Conservation (phyloP, 2,888 invertebrate species). For the Odontocerum albicorne region DNA sequence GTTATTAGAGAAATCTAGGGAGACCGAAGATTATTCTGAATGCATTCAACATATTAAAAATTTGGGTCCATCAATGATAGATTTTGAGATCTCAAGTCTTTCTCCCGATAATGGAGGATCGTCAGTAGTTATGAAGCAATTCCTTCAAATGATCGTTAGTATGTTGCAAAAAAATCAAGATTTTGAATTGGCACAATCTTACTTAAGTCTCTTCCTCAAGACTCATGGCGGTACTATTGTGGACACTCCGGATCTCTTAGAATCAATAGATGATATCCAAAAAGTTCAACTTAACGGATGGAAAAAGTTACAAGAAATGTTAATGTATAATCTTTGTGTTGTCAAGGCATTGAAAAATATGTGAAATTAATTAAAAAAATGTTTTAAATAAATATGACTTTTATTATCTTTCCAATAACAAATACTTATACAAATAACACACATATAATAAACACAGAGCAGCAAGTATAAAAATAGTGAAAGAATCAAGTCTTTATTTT, state of each 20-base stretch:
- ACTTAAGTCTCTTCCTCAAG: slow-evolving; percentile 85
- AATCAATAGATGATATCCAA: slow-evolving; percentile 59
- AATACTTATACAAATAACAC: slow-evolving; percentile 14
- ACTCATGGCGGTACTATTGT: slow-evolving; percentile 67
- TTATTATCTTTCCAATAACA: slow-evolving; percentile 13
- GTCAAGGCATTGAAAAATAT: slow-evolving; percentile 73
- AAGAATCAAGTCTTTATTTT: not conserved
- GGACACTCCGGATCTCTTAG: slow-evolving; percentile 56
- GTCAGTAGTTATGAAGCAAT: slow-evolving; percentile 70
- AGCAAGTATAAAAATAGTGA: slow-evolving; percentile 4
- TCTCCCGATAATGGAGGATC: slow-evolving; percentile 75
- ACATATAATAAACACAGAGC: slow-evolving; percentile 1
- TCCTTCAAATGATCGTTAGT: slow-evolving; percentile 70
- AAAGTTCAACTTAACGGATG: slow-evolving; percentile 63
- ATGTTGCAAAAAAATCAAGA: slow-evolving; percentile 75
- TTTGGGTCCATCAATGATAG: slow-evolving; percentile 81
- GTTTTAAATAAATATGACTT: slow-evolving; percentile 21
- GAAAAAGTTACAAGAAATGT: slow-evolving; percentile 66
- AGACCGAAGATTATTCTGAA: slow-evolving; percentile 54
- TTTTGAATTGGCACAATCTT: slow-evolving; percentile 90
- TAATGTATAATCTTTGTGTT: slow-evolving; percentile 75
- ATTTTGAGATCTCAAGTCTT: slow-evolving; percentile 83
- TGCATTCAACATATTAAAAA: slow-evolving; percentile 65
- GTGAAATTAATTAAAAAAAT: slow-evolving; percentile 40
- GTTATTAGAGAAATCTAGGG: slow-evolving; percentile 56